Conservation (phyloP, 2,888 invertebrate species). For the Chloroclysta siterata region DNA sequence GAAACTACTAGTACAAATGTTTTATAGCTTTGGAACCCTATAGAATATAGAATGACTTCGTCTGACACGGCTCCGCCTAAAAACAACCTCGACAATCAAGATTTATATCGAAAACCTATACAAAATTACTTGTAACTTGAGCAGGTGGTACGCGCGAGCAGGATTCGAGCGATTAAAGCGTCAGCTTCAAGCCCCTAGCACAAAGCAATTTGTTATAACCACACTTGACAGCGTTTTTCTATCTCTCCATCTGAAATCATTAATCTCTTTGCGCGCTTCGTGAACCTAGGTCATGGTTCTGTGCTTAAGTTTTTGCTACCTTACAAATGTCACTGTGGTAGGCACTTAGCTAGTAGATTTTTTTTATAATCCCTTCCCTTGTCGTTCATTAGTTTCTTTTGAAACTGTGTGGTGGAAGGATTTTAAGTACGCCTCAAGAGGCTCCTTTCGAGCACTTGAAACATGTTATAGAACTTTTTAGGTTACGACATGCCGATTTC, state of each 20-base stretch:
- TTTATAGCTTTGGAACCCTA: too few species aligned
- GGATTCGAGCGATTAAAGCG: background rate
- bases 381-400: too few species aligned
- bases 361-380: too few species aligned
- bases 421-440: too few species aligned
- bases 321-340: background rate
- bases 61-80: too few species aligned
- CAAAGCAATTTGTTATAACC: conserved; percentile 19
- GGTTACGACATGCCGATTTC: too few species aligned
- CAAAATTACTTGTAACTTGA: background rate
- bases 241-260: conserved; percentile 17
- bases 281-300: conserved; percentile 10
- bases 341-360: too few species aligned
- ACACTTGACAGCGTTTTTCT: conserved; percentile 25
- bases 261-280: conserved; percentile 18
- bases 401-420: too few species aligned
- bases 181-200: conserved; percentile 1
- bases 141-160: conserved; percentile 4
- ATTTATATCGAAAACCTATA: background rate
- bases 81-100: background rate
- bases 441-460: too few species aligned
- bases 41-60: too few species aligned
- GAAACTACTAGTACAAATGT: too few species aligned
- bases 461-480: too few species aligned
- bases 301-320: conserved; percentile 3